Conservation (phyloP, 2,797 vertebrate genomes). For the Spondyliosoma cantharus region DNA sequence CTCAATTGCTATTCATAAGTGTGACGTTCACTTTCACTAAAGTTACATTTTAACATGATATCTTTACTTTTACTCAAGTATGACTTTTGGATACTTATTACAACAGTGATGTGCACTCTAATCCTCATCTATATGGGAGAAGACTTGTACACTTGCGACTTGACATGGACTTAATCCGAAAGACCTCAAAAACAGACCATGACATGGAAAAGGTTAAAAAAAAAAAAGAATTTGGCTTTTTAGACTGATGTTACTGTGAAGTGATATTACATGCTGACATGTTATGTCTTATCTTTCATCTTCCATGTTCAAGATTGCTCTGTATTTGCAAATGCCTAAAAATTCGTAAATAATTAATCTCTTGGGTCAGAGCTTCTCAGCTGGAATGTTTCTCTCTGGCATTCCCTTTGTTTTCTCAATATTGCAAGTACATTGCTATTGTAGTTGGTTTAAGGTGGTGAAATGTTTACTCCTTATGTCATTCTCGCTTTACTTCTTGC, state of each 20-base stretch:
- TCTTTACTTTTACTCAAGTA: too few species aligned
- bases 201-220: background rate
- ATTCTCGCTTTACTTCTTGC: background rate
- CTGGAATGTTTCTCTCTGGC: background rate
- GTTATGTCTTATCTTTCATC: background rate
- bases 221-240: background rate
- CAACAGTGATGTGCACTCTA: too few species aligned
- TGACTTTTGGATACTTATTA: too few species aligned
- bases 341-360: constrained; percentile 36
- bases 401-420: background rate
- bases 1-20: too few species aligned
- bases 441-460: background rate
- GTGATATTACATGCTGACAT: background rate
- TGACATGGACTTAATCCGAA: background rate
- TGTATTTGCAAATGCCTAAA: constrained; percentile 13
- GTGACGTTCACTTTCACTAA: too few species aligned
- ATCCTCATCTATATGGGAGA: background rate
- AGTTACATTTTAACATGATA: too few species aligned
- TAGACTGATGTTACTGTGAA: background rate
- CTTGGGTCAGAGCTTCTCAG: background rate
- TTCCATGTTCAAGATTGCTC: background rate
- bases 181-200: background rate
- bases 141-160: background rate
- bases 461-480: background rate
- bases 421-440: background rate